Evolutionary conservation across 2,888 invertebrate genomes (phyloP), one percentile per base, ranked within the genome.

Genomic region (Latheticus oryzae): DNA sequence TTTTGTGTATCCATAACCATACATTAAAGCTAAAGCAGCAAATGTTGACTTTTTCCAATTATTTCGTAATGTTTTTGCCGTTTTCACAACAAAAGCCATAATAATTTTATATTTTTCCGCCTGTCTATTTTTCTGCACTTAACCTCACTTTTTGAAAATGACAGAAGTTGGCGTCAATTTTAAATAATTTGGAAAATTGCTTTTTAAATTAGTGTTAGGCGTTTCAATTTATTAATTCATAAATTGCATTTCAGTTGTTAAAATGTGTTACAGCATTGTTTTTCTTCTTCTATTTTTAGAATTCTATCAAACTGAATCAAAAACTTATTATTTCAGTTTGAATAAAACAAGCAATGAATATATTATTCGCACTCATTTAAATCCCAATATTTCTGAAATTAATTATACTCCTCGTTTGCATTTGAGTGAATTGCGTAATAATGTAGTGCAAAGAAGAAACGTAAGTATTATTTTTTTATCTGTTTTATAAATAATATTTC

Each of bases 11-110:
- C 85, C 83, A 5, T 84, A 79, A 3, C 90, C 93, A 77, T 92
- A 95, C 12, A 84, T 81, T 15, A 88, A 70, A 2, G 86, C 83
- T 40, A 85, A 80, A 11, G 85, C 82, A 24, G 87, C 89, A 70
- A 94, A 84, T 0, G 86, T 77, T 0, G 92, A 89, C 75, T 95
- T 96, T 74, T 96, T 96, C 95, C 95, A 95, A 77, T 96, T 87
- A 78, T 87, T 91, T 72, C 91, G 79, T 33, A 93, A 76, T 2
- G 85, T 85, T 81, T 84, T 86, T 5, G 84, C 81, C 63, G 87
- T 81, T 79, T 85, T 89, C 11, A 86, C 73, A 64, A 89, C 74
- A 70, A 80, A 80, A 69, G 84, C 73, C 84, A 86, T 75, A 17
- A 4, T 37, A n/a, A n/a, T n/a, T n/a, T n/a, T n/a, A n/a, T n/a